Conservation (phyloP, 2,797 vertebrate species). For the Phoebastria nigripes region DNA sequence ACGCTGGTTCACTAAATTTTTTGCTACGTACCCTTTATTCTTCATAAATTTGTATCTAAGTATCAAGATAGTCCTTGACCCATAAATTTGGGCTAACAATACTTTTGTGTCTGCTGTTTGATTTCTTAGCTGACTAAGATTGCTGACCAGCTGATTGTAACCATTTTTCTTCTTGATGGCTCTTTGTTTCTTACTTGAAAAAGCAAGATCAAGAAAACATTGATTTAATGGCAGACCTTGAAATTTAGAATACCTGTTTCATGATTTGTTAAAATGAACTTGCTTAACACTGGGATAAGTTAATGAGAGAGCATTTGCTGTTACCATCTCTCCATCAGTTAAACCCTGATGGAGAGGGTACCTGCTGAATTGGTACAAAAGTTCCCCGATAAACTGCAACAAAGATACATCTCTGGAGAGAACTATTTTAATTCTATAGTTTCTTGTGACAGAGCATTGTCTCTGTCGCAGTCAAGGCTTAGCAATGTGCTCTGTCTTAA, state of each 20-base stretch:
- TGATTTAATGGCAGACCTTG: not conserved
- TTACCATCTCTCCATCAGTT: not conserved
- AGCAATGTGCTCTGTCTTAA: not conserved
- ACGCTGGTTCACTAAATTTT: accelerated
- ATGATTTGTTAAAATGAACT: not conserved
- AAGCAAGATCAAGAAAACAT: not conserved
- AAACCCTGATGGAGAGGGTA: not conserved
- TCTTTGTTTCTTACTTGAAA: not conserved
- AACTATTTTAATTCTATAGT: not conserved
- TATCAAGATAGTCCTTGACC: not conserved
- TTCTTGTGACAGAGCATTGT: not conserved
- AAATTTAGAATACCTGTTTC: not conserved
- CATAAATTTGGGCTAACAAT: not conserved
- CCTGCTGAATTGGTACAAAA: not conserved
- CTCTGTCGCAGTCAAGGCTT: not conserved
- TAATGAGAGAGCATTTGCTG: not conserved
- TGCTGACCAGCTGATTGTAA: not conserved
- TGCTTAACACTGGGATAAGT: not conserved
- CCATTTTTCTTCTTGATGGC: not conserved
- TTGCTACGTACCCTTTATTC: not conserved
- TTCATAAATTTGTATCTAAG: not conserved
- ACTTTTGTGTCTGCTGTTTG: not conserved
- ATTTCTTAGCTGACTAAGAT: not conserved
- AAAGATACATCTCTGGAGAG: not conserved
- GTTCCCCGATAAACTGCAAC: not conserved